Percentiles rank a stretch among this genome's conserved stretches.
Conservation (phyloP, 1,140 invertebrate species). For the Cardiocondyla obscurior region DNA sequence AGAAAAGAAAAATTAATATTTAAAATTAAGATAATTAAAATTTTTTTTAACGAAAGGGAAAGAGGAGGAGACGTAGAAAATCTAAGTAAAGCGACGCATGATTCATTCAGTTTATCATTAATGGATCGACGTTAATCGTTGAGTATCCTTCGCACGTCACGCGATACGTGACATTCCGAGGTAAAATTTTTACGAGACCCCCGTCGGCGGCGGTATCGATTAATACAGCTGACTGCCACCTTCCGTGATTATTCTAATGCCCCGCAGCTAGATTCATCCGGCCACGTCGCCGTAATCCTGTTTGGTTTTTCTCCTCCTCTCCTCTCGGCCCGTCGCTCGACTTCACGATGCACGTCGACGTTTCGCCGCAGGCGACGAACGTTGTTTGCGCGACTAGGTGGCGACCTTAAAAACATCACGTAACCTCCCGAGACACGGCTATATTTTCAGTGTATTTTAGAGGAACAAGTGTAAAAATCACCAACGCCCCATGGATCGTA, state of each 20-base stretch:
- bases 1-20: no score
- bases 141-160: conserved; percentile 11
- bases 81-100: neutral
- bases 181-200: conserved; percentile 29
- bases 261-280: conserved; percentile 38
- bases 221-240: conserved; percentile 32
- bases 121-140: neutral
- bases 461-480: neutral
- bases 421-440: conserved; percentile 9
- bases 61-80: neutral
- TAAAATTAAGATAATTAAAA: no score
- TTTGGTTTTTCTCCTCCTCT: conserved; percentile 25
- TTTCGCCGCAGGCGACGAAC: conserved; percentile 11
- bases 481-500: neutral
- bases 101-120: neutral
- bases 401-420: conserved; percentile 30
- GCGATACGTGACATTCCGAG: conserved; percentile 4
- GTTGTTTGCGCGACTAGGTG: conserved; percentile 26
- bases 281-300: conserved; percentile 49
- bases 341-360: conserved; percentile 53
- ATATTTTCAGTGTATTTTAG: neutral
- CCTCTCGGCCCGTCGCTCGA: conserved; percentile 30
- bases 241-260: conserved; percentile 45
- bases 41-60: neutral
- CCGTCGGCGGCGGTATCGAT: conserved; percentile 22